Evolutionary conservation across 2,797 vertebrate genomes (phyloP).

Genomic region (Sciurus carolinensis): DNA sequence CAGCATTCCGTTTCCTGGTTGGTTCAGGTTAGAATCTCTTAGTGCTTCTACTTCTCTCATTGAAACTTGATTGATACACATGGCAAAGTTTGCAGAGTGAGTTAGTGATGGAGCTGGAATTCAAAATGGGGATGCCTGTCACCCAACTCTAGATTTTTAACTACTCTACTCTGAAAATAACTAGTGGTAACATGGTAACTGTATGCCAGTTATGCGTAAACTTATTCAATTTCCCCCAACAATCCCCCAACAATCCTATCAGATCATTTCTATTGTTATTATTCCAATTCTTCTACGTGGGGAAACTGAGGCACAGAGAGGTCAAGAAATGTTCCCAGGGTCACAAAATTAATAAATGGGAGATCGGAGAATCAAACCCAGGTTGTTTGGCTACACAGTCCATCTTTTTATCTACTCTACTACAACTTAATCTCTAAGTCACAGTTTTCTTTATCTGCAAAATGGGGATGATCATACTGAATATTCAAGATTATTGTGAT

Average conservation of each 20-base stretch:
- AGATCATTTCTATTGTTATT: conserved; percentile 13
- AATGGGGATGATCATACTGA: not conserved
- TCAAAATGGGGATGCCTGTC: conserved; percentile 3
- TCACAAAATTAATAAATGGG: not conserved
- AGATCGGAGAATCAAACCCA: not conserved
- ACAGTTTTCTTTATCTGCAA: conserved; percentile 65
- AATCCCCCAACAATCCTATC: not conserved
- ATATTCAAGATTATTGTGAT: not conserved
- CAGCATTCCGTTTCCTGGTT: conserved; percentile 12
- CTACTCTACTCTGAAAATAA: conserved; percentile 27
- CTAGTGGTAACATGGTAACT: conserved; percentile 8
- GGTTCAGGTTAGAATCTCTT: not conserved
- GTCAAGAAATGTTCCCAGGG: not conserved
- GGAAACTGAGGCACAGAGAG: not conserved
- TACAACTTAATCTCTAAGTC: not conserved
- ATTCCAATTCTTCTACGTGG: not conserved
- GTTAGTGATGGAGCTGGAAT: conserved; percentile 6
- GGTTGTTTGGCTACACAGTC: not conserved
- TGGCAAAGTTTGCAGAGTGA: not conserved
- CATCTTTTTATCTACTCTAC: conserved; percentile 34
- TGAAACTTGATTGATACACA: not conserved
- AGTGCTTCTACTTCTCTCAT: conserved; percentile 1
- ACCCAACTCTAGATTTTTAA: conserved; percentile 22
- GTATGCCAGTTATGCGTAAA: not conserved
- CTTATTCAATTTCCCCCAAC: not conserved